phyloP scores from a whole-genome alignment of 2,113 vertebrate genomes.

The Halichoeres trimaculatus region DNA sequence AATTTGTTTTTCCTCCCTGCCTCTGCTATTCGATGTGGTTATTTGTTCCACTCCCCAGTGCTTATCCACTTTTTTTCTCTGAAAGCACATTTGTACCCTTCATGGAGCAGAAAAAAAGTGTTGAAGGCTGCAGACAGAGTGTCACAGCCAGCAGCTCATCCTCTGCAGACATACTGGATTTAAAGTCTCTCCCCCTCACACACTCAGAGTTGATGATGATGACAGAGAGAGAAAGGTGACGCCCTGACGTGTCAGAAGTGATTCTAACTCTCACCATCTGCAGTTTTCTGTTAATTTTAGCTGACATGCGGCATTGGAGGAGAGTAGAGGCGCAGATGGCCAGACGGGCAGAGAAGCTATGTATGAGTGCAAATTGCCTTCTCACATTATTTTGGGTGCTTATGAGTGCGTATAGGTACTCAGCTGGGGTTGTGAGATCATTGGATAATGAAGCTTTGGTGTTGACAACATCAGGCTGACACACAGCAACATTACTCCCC shows the following conservation, averaged over 20 bases:
- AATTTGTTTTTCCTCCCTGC: not conserved
- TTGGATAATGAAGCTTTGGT: constrained; percentile 12
- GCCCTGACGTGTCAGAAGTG: constrained; percentile 26
- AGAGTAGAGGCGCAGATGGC: constrained; percentile 60
- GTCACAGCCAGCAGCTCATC: constrained; percentile 25
- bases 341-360: constrained; percentile 36
- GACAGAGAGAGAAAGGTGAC: constrained; percentile 46
- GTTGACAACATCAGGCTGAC: constrained; percentile 56
- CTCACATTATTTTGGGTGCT: constrained; percentile 63
- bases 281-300: constrained; percentile 60
- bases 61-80: not conserved
- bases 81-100: not conserved
- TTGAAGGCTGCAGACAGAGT: constrained; percentile 26
- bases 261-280: constrained; percentile 51
- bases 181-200: constrained; percentile 9
- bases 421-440: constrained; percentile 59
- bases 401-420: constrained; percentile 26
- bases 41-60: not conserved
- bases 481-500: not conserved
- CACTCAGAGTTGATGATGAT: constrained; percentile 2
- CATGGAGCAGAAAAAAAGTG: not conserved
- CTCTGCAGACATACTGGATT: constrained; percentile 17
- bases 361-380: constrained; percentile 66
- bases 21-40: not conserved
- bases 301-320: constrained; percentile 47